Conservation (phyloP, 2,888 invertebrate genomes). For the Parnassius glacialis region DNA sequence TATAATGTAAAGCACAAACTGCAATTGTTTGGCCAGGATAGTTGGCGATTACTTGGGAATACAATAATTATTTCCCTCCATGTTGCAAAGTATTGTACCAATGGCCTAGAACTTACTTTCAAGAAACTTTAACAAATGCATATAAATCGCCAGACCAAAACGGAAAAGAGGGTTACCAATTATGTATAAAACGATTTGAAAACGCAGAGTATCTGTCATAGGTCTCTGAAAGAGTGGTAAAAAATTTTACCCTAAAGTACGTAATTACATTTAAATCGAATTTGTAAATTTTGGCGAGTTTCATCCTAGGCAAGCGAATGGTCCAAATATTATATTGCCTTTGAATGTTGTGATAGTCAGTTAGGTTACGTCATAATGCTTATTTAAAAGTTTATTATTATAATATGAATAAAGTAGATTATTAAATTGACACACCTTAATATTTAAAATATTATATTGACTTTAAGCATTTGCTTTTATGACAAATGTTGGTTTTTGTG, state of each 20-base stretch:
- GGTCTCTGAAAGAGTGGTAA: background rate
- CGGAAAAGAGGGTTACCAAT: too few species aligned
- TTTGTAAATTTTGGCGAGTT: slow-evolving; percentile 41
- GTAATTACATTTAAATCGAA: background rate
- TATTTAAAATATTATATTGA: slow-evolving; percentile 12
- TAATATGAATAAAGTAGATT: slow-evolving; percentile 21
- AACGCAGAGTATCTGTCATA: background rate
- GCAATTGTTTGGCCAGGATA: too few species aligned
- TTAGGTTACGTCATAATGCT: slow-evolving; percentile 32
- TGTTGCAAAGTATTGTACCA: slow-evolving; percentile 1
- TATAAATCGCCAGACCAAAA: background rate
- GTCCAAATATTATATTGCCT: slow-evolving; percentile 76
- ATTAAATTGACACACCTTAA: slow-evolving; percentile 11
- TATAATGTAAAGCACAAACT: too few species aligned
- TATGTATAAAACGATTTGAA: background rate
- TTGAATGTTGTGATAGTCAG: slow-evolving; percentile 75
- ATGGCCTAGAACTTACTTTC: slow-evolving; percentile 1
- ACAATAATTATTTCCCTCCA: slow-evolving; percentile 7
- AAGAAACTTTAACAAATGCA: background rate
- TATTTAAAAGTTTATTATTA: slow-evolving; percentile 26
- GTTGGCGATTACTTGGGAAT: too few species aligned
- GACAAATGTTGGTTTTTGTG: background rate
- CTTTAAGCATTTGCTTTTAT: slow-evolving; percentile 11
- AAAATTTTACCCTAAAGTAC: background rate
- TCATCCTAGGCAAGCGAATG: slow-evolving; percentile 70